A percentile compares a stretch with the other conserved stretches of the same genome.
phyloP scores from a whole-genome alignment of 2,113 vertebrate species.

The Todiramphus saurophagus region DNA sequence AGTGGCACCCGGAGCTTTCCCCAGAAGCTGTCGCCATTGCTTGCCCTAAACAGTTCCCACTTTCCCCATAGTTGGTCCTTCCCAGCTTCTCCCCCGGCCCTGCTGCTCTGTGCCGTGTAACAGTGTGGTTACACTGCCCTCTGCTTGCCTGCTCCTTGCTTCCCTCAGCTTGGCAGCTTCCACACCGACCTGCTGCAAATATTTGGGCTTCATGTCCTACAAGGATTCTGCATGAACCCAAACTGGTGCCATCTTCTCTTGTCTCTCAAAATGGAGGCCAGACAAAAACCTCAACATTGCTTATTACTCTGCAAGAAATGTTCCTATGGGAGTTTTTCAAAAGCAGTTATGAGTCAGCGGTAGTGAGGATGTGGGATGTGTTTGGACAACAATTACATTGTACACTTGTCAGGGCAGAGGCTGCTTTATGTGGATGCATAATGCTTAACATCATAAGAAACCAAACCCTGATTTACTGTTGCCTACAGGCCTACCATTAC shows the following conservation, averaged over 20 bases:
- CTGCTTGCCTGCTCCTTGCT: neutral
- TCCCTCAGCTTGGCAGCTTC: neutral
- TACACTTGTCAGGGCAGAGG: constrained; percentile 43
- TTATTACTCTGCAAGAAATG: too few relatives aligned
- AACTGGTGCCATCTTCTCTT: neutral
- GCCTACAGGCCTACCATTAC: constrained; percentile 24
- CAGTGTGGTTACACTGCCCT: constrained; percentile 10
- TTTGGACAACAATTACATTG: constrained; percentile 7
- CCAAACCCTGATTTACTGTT: constrained; percentile 13
- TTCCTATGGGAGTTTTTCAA: constrained; percentile 1
- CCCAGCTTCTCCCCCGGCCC: accelerated
- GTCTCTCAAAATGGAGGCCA: neutral
- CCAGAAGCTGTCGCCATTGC: accelerated
- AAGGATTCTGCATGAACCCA: accelerated
- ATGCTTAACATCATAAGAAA: constrained; percentile 20
- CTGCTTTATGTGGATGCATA: constrained; percentile 21
- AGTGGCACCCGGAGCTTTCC: accelerated
- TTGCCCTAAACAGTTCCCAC: neutral
- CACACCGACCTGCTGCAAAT: neutral
- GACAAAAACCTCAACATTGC: neutral
- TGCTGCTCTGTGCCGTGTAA: neutral
- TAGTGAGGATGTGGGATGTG: constrained; percentile 37
- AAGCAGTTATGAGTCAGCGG: neutral
- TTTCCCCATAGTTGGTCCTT: accelerated
- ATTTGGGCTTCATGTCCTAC: neutral